Evolutionary conservation across 2,888 invertebrate species (phyloP), one percentile per base, ranked within the genome.

Genomic region (Campoplex capitator): DNA sequence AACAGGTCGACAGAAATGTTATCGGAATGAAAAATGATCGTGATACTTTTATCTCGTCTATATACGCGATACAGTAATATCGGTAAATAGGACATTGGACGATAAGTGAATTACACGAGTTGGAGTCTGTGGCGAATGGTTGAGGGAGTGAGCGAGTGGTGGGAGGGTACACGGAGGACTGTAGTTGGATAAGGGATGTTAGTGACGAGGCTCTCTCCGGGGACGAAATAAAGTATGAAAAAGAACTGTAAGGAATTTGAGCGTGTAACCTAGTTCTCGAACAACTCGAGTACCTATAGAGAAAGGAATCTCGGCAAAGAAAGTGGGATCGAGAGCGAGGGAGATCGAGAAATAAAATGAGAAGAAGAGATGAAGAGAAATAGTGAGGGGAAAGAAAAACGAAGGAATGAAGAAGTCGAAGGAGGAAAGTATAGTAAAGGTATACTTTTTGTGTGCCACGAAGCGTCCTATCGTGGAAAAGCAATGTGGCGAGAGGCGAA

Each of bases 231-330:
- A 80, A 71, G 71, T 78, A 78, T 71, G 45, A 74, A 73, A 85
- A n/a, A 82, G 54, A 77, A 85, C 18, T 67, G 76, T 48, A 70
- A 85, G 81, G 56, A 84, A 87, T 88, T 88, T 86, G 83, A 85
- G 87, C 87, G 77, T 82, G 87, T 89, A 89, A 90, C 90, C 89
- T 85, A 88, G 84, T 88, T 89, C 87, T 74, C 51, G 67, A 82
- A 62, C 48, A 76, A 74, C 67, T 65, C 74, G 65, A 48, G 56
- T 42, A 67, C 38, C 76, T 56, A 18, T 32, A 67, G 78, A 77
- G 86, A 75, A 76, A 77, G 68, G 45, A 82, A 68, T 82, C 67
- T 67, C 45, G 18, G 48, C 48, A 85, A 13, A 35, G 35, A 32
- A 48, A 7, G 42, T n/a, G 38, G 18, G 54, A 62, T 38, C 38